These are phyloP conservation scores for Petrocephalus sullivani DNA, from an alignment of 2,797 vertebrate species.

Conservation along the genomic window DNA sequence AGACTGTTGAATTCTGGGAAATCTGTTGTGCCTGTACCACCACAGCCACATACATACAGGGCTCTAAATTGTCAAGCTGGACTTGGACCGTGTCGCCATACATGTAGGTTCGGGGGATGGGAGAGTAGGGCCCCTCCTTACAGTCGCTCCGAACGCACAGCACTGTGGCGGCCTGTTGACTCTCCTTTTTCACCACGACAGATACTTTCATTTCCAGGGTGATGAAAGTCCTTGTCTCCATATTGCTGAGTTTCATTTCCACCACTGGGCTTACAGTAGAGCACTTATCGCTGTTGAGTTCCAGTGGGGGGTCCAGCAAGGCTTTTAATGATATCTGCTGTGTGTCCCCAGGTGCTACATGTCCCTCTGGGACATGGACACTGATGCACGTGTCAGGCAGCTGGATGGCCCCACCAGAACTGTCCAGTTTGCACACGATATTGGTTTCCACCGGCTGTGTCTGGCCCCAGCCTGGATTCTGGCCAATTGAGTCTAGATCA, in stretches of 20 bases:
- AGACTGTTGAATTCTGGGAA: slow-evolving; percentile 72
- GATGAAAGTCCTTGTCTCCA: slow-evolving; percentile 81
- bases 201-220: slow-evolving; percentile 83
- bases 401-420: slow-evolving; percentile 81
- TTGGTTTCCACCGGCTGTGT: slow-evolving; percentile 92
- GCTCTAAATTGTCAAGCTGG: slow-evolving; percentile 82
- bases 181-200: slow-evolving; percentile 72
- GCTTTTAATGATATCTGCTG: slow-evolving; percentile 94
- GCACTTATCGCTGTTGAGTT: slow-evolving; percentile 83
- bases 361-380: slow-evolving; percentile 82
- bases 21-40: slow-evolving; percentile 74
- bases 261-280: slow-evolving; percentile 84
- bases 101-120: slow-evolving; percentile 68
- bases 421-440: slow-evolving; percentile 84
- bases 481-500: slow-evolving; percentile 84
- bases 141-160: slow-evolving; percentile 81
- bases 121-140: slow-evolving; percentile 82
- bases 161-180: slow-evolving; percentile 67
- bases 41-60: slow-evolving; percentile 83
- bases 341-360: slow-evolving; percentile 72
- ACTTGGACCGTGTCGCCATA: slow-evolving; percentile 85
- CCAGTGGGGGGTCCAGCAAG: slow-evolving; percentile 84
- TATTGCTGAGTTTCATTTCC: slow-evolving; percentile 88
- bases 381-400: slow-evolving; percentile 89
- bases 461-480: slow-evolving; percentile 96